Evolutionary conservation across 2,888 invertebrate genomes (phyloP), one percentile per base, ranked within the genome.

Genomic region (Deroplatys truncata): DNA sequence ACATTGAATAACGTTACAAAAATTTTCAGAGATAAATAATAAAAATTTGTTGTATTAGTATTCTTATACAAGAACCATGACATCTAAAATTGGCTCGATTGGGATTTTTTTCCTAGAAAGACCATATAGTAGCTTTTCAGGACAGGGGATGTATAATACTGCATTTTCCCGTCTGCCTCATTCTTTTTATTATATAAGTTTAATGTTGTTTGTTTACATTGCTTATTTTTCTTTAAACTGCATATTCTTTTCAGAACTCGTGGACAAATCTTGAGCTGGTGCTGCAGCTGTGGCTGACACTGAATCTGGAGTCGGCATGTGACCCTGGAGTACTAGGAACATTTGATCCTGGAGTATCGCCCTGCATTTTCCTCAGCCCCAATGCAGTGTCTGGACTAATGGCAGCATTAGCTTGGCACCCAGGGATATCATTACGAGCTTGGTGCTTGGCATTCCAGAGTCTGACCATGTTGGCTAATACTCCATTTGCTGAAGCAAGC

Each of bases 231-330:
- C 13, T 13, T 1, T 43, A 13, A 43, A 43, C 43, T 43, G 13
- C 2, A 89, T 90, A 90, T 49, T 84, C 89, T 88, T 92, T 92
- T 8, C 93, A 96, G 95, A 95, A 96, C 93, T 95, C 96, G 88
- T 96, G 97, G 92, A 95, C 96, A 29, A 96, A 97, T 92, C 95
- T 98, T 92, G 98, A 98, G 93, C 96, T 97, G 92, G 96, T 98
- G 87, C 94, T 98, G 82, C 97, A 98, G 91, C 94, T 98, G 91
- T 98, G 98, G 98, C 94, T 98, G 91, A 98, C 97, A 4, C 94
- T 98, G 91, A 98, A 98, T 91, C 93, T 95, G 95, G 97, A 93
- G 93, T 94, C 90, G 92, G 93, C 93, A 93, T 94, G 94, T 92
- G 95, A 93, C 90, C 91, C 92, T 85, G 84, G 82, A 9, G 90